Evolutionary conservation across 2,797 vertebrate species (phyloP).

Genomic region (Macropus fuliginosus): DNA sequence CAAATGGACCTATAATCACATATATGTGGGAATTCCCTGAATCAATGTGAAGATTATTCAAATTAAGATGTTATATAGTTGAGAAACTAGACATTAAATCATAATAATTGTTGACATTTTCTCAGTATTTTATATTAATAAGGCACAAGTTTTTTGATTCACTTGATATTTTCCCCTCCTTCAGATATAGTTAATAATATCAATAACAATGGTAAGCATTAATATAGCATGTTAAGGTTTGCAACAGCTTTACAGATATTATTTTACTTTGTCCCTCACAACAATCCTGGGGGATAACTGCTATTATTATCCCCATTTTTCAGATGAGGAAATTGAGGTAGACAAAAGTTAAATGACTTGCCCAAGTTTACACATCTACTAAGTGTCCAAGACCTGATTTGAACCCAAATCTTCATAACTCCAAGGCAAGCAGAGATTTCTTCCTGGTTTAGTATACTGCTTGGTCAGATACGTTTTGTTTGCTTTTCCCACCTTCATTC

Average conservation of each 20-base stretch:
- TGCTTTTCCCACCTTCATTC: background rate
- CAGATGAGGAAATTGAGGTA: background rate
- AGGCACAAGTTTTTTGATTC: background rate
- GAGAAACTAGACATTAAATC: background rate
- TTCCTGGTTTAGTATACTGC: background rate
- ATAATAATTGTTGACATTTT: background rate
- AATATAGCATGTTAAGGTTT: background rate
- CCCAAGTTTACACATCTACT: background rate
- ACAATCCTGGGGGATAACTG: background rate
- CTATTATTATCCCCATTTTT: background rate
- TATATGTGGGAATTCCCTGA: background rate
- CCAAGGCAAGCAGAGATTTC: background rate
- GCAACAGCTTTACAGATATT: background rate
- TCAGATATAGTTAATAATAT: background rate
- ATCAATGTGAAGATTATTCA: background rate
- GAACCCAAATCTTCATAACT: background rate
- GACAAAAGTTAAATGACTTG: background rate
- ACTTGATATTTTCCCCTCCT: background rate
- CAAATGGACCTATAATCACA: background rate
- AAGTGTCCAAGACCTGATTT: background rate
- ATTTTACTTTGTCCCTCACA: background rate
- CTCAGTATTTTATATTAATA: background rate
- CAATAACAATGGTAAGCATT: background rate
- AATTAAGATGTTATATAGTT: background rate
- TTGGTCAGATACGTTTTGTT: background rate